Conservation (phyloP, 2,888 invertebrate genomes). For the Synergus itoensis region DNA sequence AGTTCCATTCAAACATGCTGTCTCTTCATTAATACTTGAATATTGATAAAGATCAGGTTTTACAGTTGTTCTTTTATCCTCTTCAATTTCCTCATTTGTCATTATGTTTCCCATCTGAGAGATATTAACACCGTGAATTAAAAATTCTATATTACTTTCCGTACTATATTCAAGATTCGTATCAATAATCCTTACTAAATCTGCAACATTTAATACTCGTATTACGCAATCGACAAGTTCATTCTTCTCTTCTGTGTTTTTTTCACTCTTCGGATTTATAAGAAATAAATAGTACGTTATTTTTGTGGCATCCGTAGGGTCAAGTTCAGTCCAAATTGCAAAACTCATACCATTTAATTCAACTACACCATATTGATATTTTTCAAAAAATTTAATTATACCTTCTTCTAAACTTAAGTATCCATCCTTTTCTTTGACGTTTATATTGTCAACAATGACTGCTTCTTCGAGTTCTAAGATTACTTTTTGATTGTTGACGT, state of each 20-base stretch:
- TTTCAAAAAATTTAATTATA: constrained; percentile 73
- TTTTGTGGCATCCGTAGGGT: constrained; percentile 55
- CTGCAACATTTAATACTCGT: constrained; percentile 68
- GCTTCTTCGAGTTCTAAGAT: constrained; percentile 69
- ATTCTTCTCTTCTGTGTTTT: constrained; percentile 34
- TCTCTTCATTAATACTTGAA: constrained; percentile 70
- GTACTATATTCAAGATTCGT: constrained; percentile 62
- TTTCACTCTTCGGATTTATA: constrained; percentile 75
- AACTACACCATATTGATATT: constrained; percentile 73
- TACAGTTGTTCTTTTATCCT: constrained; percentile 65
- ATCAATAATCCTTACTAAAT: constrained; percentile 73
- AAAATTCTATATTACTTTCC: constrained; percentile 63
- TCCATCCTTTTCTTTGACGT: constrained; percentile 62
- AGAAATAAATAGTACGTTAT: constrained; percentile 78
- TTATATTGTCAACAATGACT: constrained; percentile 71
- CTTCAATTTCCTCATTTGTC: constrained; percentile 69
- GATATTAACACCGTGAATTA: constrained; percentile 66
- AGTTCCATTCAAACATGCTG: constrained; percentile 71
- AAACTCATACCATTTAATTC: constrained; percentile 71
- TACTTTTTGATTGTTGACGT: constrained; percentile 43
- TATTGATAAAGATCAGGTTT: constrained; percentile 77
- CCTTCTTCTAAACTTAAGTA: constrained; percentile 71
- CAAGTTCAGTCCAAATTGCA: constrained; percentile 77
- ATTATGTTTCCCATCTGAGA: constrained; percentile 61
- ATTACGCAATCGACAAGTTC: constrained; percentile 74